Conservation (phyloP, 2,888 invertebrate species). For the Sialis lutaria region DNA sequence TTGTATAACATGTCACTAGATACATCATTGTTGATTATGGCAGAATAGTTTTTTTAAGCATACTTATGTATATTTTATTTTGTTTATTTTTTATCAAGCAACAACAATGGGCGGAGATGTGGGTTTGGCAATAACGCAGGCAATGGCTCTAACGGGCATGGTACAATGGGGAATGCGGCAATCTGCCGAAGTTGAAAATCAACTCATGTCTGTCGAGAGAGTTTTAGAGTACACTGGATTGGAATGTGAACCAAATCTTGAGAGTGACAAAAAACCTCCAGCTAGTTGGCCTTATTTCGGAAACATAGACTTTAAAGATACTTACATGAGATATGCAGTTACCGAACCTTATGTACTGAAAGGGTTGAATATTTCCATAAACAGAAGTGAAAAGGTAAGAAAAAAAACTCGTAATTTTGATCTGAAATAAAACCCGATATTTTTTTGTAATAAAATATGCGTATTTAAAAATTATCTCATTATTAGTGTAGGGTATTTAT, state of each 20-base stretch:
- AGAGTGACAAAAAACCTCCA: slow-evolving; percentile 36
- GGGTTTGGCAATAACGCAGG: slow-evolving; percentile 54
- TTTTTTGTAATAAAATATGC: not conserved
- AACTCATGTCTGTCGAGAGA: slow-evolving; percentile 69
- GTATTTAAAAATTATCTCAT: too few relatives aligned
- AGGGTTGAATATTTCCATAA: slow-evolving; percentile 41
- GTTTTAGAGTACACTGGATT: slow-evolving; percentile 61
- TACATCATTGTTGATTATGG: too few relatives aligned
- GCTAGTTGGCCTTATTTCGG: slow-evolving; percentile 45
- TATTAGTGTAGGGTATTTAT: too few relatives aligned
- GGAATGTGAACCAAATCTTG: slow-evolving; percentile 48
- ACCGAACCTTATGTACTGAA: slow-evolving; percentile 50
- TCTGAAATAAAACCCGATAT: not conserved
- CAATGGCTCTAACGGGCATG: slow-evolving; percentile 59
- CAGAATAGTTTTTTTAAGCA: too few relatives aligned
- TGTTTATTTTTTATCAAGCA: not conserved
- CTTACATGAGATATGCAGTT: slow-evolving; percentile 43
- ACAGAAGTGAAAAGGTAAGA: slow-evolving; percentile 45
- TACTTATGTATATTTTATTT: not conserved
- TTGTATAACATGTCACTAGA: too few relatives aligned
- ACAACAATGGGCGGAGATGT: slow-evolving; percentile 38
- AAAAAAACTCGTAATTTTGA: not conserved
- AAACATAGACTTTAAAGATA: slow-evolving; percentile 36
- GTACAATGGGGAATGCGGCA: slow-evolving; percentile 67
- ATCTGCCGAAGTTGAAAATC: slow-evolving; percentile 57